A percentile compares a stretch with the other conserved stretches of the same genome.
Conservation (phyloP, 2,888 invertebrate species). For the Trilocha varians region DNA sequence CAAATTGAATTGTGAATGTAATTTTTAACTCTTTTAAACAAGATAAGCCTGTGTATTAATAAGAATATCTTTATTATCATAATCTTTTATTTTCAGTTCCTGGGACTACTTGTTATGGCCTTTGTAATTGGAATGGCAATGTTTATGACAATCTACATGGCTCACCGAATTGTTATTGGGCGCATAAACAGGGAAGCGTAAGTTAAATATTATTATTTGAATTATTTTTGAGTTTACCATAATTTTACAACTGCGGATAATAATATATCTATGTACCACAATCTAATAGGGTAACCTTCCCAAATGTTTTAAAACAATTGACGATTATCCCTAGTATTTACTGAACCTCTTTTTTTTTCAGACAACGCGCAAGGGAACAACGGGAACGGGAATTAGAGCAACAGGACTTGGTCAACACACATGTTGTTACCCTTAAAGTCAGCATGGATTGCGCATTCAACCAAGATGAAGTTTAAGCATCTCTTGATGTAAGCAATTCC, state of each 20-base stretch:
- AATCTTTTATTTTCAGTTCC: constrained; percentile 24
- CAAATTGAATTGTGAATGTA: too few species aligned
- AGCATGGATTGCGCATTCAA: background rate
- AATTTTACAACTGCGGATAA: background rate
- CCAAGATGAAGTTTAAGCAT: background rate
- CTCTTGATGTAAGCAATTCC: background rate
- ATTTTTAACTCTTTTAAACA: too few species aligned
- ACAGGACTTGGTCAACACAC: constrained; percentile 6
- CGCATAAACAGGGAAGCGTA: constrained; percentile 11
- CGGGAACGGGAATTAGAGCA: constrained; percentile 11
- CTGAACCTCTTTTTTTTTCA: too few species aligned
- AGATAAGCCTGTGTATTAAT: too few species aligned
- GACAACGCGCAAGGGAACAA: too few species aligned
- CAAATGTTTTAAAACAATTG: too few species aligned
- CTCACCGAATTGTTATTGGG: constrained; percentile 29
- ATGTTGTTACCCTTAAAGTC: background rate
- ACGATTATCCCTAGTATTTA: too few species aligned
- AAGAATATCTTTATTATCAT: background rate
- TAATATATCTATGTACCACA: too few species aligned
- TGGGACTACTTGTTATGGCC: constrained; percentile 25
- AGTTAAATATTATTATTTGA: background rate
- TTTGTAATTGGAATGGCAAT: constrained; percentile 28
- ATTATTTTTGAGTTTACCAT: background rate
- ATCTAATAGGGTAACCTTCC: too few species aligned
- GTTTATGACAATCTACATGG: constrained; percentile 26